These are phyloP conservation scores for Trichosurus vulpecula DNA, from an alignment of 2,797 vertebrate genomes.

Conservation along the genomic window DNA sequence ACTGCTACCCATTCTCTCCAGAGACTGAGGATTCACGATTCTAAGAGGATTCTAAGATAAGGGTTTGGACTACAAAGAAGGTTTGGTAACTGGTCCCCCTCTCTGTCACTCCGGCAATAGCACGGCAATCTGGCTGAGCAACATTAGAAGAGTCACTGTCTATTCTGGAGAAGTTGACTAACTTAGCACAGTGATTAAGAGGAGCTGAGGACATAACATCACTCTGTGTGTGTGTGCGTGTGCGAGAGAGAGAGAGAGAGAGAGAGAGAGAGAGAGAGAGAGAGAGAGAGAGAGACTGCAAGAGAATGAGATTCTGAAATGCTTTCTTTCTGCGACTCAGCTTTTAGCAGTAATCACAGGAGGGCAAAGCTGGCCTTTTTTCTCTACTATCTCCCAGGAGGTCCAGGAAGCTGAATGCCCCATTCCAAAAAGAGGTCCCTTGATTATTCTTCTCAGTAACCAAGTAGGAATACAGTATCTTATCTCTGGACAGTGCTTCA, in stretches of 20 bases:
- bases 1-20: conserved; percentile 1
- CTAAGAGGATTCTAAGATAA: conserved; percentile 23
- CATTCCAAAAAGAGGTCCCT: conserved; percentile 44
- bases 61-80: not conserved
- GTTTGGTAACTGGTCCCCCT: conserved; percentile 22
- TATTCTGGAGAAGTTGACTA: conserved; percentile 64
- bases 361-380: conserved; percentile 49
- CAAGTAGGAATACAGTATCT: conserved; percentile 36
- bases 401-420: conserved; percentile 32
- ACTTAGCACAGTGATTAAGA: conserved; percentile 46
- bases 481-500: conserved; percentile 1
- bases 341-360: not conserved
- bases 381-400: conserved; percentile 29
- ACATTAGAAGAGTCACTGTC: conserved; percentile 69
- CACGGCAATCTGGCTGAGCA: conserved; percentile 35
- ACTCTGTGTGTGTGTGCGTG: too few relatives aligned
- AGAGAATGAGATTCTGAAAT: not conserved
- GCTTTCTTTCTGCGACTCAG: conserved; percentile 49
- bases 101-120: not conserved
- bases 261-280: too few relatives aligned
- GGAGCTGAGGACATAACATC: conserved; percentile 7
- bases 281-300: not conserved
- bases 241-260: too few relatives aligned
- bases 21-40: not conserved
- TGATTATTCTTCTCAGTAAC: conserved; percentile 34